These are phyloP conservation scores for Chroicocephalus ridibundus DNA, from an alignment of 2,113 vertebrate species.

Conservation along the genomic window DNA sequence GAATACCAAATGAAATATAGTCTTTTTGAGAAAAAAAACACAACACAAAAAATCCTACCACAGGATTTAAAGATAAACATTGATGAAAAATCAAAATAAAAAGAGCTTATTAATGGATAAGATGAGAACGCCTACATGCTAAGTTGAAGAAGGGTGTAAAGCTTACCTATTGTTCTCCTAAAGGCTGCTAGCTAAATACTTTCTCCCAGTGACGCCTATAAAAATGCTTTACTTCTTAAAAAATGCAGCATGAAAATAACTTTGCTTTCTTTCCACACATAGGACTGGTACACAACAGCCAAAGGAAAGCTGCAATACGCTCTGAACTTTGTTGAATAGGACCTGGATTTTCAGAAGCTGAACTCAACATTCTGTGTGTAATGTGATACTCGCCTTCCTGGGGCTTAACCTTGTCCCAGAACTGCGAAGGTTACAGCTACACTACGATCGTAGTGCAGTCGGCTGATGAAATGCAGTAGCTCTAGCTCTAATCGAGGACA, in stretches of 20 bases:
- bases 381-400: neutral
- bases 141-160: neutral
- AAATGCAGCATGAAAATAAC: neutral
- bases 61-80: neutral
- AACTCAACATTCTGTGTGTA: neutral
- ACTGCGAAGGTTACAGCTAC: neutral
- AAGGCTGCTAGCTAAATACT: neutral
- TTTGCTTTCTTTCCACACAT: neutral
- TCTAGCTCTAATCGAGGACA: neutral
- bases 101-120: neutral
- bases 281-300: neutral
- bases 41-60: neutral
- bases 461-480: neutral
- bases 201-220: neutral
- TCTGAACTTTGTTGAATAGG: neutral
- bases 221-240: neutral
- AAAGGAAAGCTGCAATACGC: neutral
- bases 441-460: fast-evolving
- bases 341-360: neutral
- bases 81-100: neutral
- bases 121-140: neutral
- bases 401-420: neutral
- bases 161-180: neutral
- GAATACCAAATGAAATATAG: neutral
- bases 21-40: neutral